phyloP scores from a whole-genome alignment of 2,797 vertebrate species.

The Antennarius maculatus region DNA sequence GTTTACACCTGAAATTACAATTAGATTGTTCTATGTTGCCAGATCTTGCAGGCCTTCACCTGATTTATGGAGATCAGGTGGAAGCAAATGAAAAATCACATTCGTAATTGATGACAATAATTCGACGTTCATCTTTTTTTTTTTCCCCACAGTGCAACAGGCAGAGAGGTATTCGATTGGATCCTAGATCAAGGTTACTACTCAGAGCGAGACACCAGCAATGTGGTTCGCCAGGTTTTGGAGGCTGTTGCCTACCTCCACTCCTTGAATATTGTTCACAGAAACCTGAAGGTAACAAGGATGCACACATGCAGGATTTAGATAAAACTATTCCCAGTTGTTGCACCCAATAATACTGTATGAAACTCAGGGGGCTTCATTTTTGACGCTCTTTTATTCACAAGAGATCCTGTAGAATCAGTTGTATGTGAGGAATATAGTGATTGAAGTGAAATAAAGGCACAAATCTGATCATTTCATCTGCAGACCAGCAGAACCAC shows the following conservation, averaged over 20 bases:
- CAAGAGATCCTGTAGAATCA: neutral
- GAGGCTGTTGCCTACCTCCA: conserved; percentile 98
- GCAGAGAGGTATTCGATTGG: conserved; percentile 98
- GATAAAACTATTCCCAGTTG: neutral
- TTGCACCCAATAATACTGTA: neutral
- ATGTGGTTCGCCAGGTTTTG: conserved; percentile 96
- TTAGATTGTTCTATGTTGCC: neutral
- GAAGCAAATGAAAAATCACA: neutral
- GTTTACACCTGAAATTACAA: neutral
- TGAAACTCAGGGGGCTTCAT: neutral
- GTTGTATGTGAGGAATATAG: too few species aligned
- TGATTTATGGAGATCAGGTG: neutral
- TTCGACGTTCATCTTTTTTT: neutral
- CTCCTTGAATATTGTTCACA: conserved; percentile 94
- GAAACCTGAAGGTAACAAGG: conserved; percentile 93
- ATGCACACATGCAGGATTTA: too few species aligned
- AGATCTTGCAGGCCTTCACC: neutral
- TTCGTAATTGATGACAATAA: too few species aligned
- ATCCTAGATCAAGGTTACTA: conserved; percentile 99
- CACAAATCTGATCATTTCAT: neutral
- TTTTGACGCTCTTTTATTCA: neutral
- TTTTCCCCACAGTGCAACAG: conserved; percentile 87
- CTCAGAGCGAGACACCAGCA: conserved; percentile 96
- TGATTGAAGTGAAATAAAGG: too few species aligned
- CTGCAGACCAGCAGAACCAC: neutral